Conservation (phyloP, 2,797 vertebrate species). For the Periparus ater region DNA sequence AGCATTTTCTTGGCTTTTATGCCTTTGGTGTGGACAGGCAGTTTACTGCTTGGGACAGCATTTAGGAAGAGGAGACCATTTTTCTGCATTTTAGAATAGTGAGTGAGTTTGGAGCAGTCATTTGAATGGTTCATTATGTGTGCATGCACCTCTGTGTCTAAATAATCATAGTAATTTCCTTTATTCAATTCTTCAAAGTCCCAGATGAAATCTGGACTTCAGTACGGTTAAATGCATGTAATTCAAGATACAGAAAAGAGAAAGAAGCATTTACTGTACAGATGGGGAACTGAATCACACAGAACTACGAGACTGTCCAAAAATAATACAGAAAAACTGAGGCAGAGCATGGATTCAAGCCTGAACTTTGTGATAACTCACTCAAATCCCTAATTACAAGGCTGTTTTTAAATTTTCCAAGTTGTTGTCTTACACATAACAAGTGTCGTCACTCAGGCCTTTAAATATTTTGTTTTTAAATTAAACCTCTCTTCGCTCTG, state of each 20-base stretch:
- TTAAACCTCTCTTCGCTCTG: not conserved
- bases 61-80: not conserved
- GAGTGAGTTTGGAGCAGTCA: not conserved
- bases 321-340: conserved; percentile 31
- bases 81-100: not conserved
- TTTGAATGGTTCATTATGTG: not conserved
- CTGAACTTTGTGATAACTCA: not conserved
- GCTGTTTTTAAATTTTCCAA: not conserved
- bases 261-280: conserved; percentile 27
- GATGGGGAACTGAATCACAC: not conserved
- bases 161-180: not conserved
- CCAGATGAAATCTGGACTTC: not conserved
- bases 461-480: not conserved
- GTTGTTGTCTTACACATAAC: not conserved
- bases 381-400: not conserved
- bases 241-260: not conserved
- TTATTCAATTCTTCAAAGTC: not conserved
- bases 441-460: not conserved
- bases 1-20: not conserved
- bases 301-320: conserved; percentile 5
- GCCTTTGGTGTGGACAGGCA: not conserved
- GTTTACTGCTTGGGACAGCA: not conserved
- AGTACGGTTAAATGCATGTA: not conserved
- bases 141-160: not conserved
- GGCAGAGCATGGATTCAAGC: not conserved